Base-by-base conservation (phyloP, 2,797 vertebrate species). In the Molossus molossus region DNA sequence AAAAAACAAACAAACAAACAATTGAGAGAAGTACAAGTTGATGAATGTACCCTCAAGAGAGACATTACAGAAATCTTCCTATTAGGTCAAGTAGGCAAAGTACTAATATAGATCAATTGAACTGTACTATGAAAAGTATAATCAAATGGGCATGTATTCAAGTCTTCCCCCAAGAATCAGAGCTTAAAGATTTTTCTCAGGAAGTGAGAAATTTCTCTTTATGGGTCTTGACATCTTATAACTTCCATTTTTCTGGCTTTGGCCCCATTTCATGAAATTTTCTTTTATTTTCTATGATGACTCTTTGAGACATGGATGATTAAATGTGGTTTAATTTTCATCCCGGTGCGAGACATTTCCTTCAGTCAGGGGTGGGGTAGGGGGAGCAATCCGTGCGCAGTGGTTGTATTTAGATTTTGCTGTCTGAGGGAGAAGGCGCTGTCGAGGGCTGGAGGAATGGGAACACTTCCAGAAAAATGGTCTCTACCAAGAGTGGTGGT, bases 181-280 rank as follows among this genome's bases (percentile, higher is more conserved):
- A 90, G 45, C 48, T 79, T 79, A 77, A 93, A 67, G 40, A n/a
- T 67, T 73, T 89, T 93, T 77, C 72, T 75, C 12, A 64, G 90
- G n/a, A 94, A 89, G n/a, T 65, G 13, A 88, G 58, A 92, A 87
- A 75, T 89, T 89, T 77, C 77, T 90, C 14, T 79, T 85, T 79
- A 88, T 95, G 53, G 18, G 23, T 79, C 45, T 92, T 90, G 27
- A 58, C 29, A 75, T 87, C 40, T 69, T 85, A 73, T 72, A 55
- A 91, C 84, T 88, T 94, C 8, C 64, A 23, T 96, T 84, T 84
- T 92, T 88, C 72, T 91, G 76, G 64, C 21, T 85, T 82, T 82
- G 64, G 9, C 75, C 25, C 55, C 88, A n/a, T 95, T 95, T 85
- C 27, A 15, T 93, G 27, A 93, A 73, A 73, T 69, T 82, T 33